Conservation (phyloP, 2,113 vertebrate genomes). For the Kobus ellipsiprymnus region DNA sequence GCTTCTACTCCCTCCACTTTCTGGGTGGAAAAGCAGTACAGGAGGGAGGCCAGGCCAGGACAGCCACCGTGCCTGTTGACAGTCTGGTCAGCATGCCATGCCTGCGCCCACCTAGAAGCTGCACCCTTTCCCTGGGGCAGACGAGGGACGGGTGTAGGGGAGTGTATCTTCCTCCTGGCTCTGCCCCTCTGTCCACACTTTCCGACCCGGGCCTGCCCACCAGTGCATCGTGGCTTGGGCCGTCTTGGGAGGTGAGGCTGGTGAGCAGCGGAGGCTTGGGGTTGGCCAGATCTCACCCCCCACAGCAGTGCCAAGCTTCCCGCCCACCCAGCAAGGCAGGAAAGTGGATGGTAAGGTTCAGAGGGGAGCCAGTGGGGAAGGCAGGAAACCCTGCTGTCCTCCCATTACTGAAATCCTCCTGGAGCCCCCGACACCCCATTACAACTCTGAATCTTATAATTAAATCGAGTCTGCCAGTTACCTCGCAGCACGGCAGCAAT, state of each 20-base stretch:
- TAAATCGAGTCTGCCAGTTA: constrained; percentile 79
- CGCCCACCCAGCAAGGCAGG: background rate
- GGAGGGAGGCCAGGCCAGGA: background rate
- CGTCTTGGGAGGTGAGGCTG: background rate
- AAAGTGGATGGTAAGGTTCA: background rate
- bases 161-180: no score
- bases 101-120: accelerated
- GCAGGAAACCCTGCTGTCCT: constrained; percentile 65
- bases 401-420: constrained; percentile 60
- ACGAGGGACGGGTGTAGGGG: accelerated
- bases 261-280: accelerated
- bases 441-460: constrained; percentile 70
- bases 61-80: background rate
- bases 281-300: background rate
- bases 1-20: background rate
- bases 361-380: background rate
- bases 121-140: accelerated
- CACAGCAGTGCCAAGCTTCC: background rate
- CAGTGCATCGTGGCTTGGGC: accelerated
- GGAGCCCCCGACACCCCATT: constrained; percentile 61
- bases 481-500: constrained; percentile 77
- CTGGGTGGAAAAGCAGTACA: background rate
- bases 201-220: accelerated
- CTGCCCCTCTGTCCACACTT: accelerated
- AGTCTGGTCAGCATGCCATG: background rate